A percentile compares a stretch with the other conserved stretches of the same genome.
phyloP scores from a whole-genome alignment of 2,797 vertebrate species.

The Cheirogaleus major region DNA sequence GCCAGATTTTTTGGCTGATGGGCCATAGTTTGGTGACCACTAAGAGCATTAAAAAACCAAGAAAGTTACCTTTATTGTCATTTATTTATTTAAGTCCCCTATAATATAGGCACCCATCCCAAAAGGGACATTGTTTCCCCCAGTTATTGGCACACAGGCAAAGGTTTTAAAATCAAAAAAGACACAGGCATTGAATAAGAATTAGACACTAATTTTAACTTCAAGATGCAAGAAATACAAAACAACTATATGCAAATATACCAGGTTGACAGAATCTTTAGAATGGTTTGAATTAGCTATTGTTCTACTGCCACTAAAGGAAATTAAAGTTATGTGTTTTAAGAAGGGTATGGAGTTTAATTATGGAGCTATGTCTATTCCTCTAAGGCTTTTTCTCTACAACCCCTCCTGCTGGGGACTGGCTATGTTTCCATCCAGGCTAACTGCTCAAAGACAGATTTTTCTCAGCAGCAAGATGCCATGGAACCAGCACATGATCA shows the following conservation, averaged over 20 bases:
- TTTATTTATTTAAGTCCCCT: neutral
- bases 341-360: neutral
- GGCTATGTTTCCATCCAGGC: neutral
- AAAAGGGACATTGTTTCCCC: neutral
- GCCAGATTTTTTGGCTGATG: neutral
- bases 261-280: neutral
- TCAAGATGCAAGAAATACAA: neutral
- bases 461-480: neutral
- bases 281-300: neutral
- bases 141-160: neutral
- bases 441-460: neutral
- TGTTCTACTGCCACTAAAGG: neutral
- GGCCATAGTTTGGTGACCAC: neutral
- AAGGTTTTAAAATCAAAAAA: constrained; percentile 12
- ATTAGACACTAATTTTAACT: neutral
- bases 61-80: neutral
- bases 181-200: neutral
- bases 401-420: neutral
- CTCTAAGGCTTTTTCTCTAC: neutral
- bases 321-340: neutral
- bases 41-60: neutral
- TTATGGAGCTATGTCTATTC: neutral
- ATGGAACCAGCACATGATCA: neutral
- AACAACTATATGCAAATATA: neutral
- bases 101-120: neutral